These are phyloP conservation scores for Nephrotoma flavescens DNA, from an alignment of 2,888 invertebrate genomes.

Conservation along the genomic window DNA sequence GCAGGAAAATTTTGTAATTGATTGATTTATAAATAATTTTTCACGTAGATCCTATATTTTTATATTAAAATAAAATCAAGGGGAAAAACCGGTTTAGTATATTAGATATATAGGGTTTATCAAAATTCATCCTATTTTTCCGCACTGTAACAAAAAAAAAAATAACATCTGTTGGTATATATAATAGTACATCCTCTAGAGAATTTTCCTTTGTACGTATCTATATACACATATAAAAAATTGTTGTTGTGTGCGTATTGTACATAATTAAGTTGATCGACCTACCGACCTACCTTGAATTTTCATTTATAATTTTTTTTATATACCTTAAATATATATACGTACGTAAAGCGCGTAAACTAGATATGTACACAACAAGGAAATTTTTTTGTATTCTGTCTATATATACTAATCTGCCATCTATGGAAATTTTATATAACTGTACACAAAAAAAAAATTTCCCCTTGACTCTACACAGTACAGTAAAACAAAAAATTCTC, in stretches of 20 bases:
- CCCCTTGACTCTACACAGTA: background rate
- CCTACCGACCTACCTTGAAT: background rate
- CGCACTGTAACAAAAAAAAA: background rate
- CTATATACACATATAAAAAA: background rate
- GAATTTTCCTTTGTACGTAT: background rate
- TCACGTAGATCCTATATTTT: background rate
- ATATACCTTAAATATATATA: background rate
- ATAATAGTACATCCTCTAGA: background rate
- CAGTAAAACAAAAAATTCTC: background rate
- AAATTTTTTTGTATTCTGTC: background rate
- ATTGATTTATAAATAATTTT: background rate
- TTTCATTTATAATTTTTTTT: background rate
- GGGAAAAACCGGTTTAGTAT: background rate
- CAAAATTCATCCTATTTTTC: background rate
- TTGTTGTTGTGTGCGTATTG: background rate
- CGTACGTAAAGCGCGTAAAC: background rate
- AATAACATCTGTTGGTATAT: background rate
- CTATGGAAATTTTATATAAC: background rate
- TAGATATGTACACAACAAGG: background rate
- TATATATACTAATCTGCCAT: background rate
- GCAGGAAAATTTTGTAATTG: background rate
- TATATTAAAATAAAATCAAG: background rate
- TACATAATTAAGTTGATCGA: background rate
- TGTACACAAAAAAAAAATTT: background rate
- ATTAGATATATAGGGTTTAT: background rate